Evolutionary conservation across 2,888 invertebrate genomes (phyloP).

Genomic region (Caenorhabditis panamensis): DNA sequence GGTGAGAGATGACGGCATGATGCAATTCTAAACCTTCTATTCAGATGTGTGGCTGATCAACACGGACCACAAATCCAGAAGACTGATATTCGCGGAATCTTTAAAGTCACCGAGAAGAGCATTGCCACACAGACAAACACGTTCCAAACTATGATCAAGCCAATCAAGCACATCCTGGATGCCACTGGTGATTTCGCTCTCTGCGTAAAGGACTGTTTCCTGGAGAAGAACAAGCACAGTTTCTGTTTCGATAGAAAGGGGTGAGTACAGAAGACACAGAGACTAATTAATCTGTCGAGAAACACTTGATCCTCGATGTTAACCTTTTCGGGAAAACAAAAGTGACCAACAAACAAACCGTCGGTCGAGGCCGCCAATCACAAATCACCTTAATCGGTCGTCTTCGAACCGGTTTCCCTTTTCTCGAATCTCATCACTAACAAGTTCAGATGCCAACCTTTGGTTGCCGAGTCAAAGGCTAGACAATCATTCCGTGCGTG

Average conservation of each 20-base stretch:
- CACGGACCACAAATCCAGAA: slow-evolving; percentile 74
- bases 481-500: slow-evolving; percentile 72
- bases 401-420: slow-evolving; percentile 27
- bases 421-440: slow-evolving; percentile 4
- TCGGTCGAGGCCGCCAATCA: slow-evolving; percentile 41
- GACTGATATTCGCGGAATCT: slow-evolving; percentile 77
- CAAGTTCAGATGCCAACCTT: slow-evolving; percentile 75
- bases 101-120: slow-evolving; percentile 73
- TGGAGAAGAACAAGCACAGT: slow-evolving; percentile 74
- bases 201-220: slow-evolving; percentile 78
- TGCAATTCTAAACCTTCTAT: slow-evolving; percentile 17
- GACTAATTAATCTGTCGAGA: no score
- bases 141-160: slow-evolving; percentile 69
- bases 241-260: slow-evolving; percentile 78
- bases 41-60: slow-evolving; percentile 69
- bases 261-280: slow-evolving; percentile 50
- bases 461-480: slow-evolving; percentile 75
- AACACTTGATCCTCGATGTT: slow-evolving; percentile 23
- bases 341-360: slow-evolving; percentile 54
- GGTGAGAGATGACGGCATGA: slow-evolving; percentile 61
- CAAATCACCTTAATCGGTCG: slow-evolving; percentile 33
- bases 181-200: slow-evolving; percentile 77
- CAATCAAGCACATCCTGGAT: slow-evolving; percentile 76
- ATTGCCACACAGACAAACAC: slow-evolving; percentile 69
- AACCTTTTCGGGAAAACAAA: slow-evolving; percentile 26